Conservation (phyloP, 2,888 invertebrate genomes). For the Psylliodes chrysocephalus region DNA sequence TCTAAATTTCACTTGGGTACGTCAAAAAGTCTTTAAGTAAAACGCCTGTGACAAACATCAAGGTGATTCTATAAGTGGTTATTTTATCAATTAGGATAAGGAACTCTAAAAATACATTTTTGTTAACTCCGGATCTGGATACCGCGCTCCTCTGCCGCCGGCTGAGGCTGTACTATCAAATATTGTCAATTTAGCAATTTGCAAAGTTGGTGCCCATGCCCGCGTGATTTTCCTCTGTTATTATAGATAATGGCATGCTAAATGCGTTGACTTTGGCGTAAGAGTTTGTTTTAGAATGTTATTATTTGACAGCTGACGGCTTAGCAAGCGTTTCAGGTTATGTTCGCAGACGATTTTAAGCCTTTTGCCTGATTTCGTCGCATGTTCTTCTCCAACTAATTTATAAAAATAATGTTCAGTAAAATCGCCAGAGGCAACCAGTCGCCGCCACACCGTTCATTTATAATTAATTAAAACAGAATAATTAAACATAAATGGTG, state of each 20-base stretch:
- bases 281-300: constrained; percentile 61
- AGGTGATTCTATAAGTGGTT: too few relatives aligned
- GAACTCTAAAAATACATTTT: too few relatives aligned
- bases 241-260: constrained; percentile 64
- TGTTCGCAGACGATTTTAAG: constrained; percentile 35
- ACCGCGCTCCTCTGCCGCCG: neutral
- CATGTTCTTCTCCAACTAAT: too few relatives aligned
- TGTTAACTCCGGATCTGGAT: constrained; percentile 18
- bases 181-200: constrained; percentile 66
- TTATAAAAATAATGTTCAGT: too few relatives aligned
- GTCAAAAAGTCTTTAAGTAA: too few relatives aligned
- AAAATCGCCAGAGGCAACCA: too few relatives aligned
- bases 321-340: constrained; percentile 52
- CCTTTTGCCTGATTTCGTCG: constrained; percentile 13
- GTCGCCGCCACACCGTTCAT: too few relatives aligned
- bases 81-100: too few relatives aligned
- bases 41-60: too few relatives aligned
- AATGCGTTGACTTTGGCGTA: constrained; percentile 62
- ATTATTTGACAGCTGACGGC: constrained; percentile 61
- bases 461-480: too few relatives aligned
- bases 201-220: constrained; percentile 57
- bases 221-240: constrained; percentile 61
- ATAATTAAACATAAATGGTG: too few relatives aligned
- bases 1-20: too few relatives aligned
- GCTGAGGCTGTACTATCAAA: constrained; percentile 56